These are phyloP conservation scores for Gryllus bimaculatus DNA, from an alignment of 1,140 invertebrate genomes.

Conservation along the genomic window DNA sequence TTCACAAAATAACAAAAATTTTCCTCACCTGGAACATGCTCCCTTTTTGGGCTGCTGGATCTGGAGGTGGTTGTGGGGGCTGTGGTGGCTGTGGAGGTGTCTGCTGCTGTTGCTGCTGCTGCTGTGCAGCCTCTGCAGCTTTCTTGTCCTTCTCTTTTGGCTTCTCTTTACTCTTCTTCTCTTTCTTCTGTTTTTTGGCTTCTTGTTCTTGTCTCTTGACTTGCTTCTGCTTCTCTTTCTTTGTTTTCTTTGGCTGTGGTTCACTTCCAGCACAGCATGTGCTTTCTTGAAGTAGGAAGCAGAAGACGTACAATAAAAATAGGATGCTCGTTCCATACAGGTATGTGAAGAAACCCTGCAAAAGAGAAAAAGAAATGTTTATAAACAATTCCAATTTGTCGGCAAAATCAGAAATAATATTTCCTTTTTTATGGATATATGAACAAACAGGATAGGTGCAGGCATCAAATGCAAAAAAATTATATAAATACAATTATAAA, in stretches of 20 bases:
- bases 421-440: no score
- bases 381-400: no score
- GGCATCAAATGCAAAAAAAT: no score
- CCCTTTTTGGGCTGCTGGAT: constrained; percentile 18
- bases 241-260: constrained; percentile 46
- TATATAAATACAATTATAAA: no score
- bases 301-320: constrained; percentile 93
- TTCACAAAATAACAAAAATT: no score
- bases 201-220: constrained; percentile 32
- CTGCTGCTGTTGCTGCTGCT: constrained; percentile 25
- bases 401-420: no score
- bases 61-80: constrained; percentile 25
- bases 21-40: constrained; percentile 27
- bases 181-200: constrained; percentile 39
- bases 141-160: constrained; percentile 37
- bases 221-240: constrained; percentile 65
- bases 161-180: constrained; percentile 42
- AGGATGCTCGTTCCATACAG: constrained; percentile 89
- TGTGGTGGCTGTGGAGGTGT: constrained; percentile 25
- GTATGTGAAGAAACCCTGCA: constrained; percentile 91
- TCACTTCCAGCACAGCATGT: constrained; percentile 64
- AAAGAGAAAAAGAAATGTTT: background rate
- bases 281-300: constrained; percentile 88
- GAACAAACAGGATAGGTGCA: no score
- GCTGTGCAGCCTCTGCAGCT: constrained; percentile 37